These are phyloP conservation scores for Zaprionus obscuricornis DNA, from an alignment of 2,888 invertebrate genomes.

Conservation along the genomic window DNA sequence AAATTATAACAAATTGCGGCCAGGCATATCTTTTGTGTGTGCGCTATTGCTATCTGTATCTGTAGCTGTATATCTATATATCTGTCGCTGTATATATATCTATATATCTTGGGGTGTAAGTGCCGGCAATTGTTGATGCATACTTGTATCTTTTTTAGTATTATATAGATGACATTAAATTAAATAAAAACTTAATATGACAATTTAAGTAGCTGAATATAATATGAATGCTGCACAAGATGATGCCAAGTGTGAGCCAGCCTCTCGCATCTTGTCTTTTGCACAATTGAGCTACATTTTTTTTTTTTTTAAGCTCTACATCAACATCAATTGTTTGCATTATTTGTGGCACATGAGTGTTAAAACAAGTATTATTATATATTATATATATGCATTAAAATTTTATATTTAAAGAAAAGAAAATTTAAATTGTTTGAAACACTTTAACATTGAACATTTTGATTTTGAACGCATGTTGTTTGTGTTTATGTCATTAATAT, in stretches of 20 bases:
- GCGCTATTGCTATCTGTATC: slow-evolving; percentile 19
- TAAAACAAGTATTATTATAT: background rate
- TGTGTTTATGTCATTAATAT: slow-evolving; percentile 13
- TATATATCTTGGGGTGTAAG: slow-evolving; percentile 31
- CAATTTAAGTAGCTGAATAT: slow-evolving; percentile 68
- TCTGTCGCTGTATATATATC: background rate
- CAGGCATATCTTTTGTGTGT: slow-evolving; percentile 47
- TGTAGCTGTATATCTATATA: background rate
- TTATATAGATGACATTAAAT: slow-evolving; percentile 63
- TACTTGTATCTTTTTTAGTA: slow-evolving; percentile 23
- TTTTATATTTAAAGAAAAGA: too few relatives aligned
- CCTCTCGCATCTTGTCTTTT: too few relatives aligned
- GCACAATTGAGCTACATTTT: slow-evolving; percentile 69
- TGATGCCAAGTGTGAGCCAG: slow-evolving; percentile 51
- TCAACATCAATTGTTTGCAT: slow-evolving; percentile 67
- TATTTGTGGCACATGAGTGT: slow-evolving; percentile 36
- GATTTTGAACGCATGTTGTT: slow-evolving; percentile 4
- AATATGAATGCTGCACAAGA: slow-evolving; percentile 34
- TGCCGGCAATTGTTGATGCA: slow-evolving; percentile 58
- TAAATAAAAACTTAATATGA: slow-evolving; percentile 75
- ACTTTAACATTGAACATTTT: too few relatives aligned
- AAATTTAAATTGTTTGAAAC: too few relatives aligned
- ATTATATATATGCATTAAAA: background rate
- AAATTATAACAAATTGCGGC: slow-evolving; percentile 77
- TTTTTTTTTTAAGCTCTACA: slow-evolving; percentile 22